Base-by-base conservation (phyloP, 2,113 vertebrate species). In the Garra rufa region DNA sequence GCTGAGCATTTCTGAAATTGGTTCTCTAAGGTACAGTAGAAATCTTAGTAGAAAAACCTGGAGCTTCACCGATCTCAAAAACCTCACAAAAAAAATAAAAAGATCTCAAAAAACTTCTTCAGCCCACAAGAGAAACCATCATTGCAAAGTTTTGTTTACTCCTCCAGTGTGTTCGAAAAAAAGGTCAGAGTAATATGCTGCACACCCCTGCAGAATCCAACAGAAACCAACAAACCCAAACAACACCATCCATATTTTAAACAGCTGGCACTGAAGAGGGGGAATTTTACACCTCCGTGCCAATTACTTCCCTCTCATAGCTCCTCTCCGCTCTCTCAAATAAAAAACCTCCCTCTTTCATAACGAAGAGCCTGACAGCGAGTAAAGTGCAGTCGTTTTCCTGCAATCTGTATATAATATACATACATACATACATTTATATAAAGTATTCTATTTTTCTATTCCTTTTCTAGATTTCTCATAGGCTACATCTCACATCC, bases 171-270 rank as follows among this genome's bases (percentile, higher is more conserved):
- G 92, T 90, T 90, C 88, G 91, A 90, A 94, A 93, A n/a, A 94
- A 93, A 94, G 93, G 93, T 94, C 92, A 94, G 89, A 90, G 92
- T 92, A 92, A 93, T 91, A 92, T 90, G 84, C 91, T 46, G 86
- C 89, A 84, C 50, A 90, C 87, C 90, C 84, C 76, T 89, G 87
- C 88, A 91, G 93, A 93, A 94, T 92, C 93, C 91, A 93, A 93
- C 93, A 92, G 93, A 93, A 94, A 87, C 86, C 69, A 85, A 71
- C 88, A 57, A 92, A 92, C 92, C 91, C 92, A 92, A 94, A 94
- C 92, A 93, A 92, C 92, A 95, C 91, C 93, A 94, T 95, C 91
- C 94, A 94, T 94, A 94, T 95, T 94, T 94, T 92, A 95, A 94
- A 92, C 91, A 94, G 91, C 91, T 92, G 92, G 92, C 85, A 90